phyloP scores from a whole-genome alignment of 2,797 vertebrate species.

The Tenualosa thibaudeaui region DNA sequence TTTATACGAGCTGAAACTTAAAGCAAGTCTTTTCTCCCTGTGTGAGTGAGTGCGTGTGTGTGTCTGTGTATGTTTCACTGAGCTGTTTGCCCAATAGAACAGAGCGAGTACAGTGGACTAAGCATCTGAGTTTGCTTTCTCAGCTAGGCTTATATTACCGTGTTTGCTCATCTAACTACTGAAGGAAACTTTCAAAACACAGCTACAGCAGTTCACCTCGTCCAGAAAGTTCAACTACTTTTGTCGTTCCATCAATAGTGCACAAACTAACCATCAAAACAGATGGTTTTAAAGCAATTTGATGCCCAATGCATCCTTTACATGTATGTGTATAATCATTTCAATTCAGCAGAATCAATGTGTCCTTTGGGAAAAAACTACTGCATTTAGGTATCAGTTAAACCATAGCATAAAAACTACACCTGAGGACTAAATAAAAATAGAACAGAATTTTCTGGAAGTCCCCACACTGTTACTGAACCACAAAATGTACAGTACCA shows the following conservation, averaged over 20 bases:
- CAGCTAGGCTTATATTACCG: slow-evolving; percentile 27
- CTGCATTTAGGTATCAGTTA: slow-evolving; percentile 74
- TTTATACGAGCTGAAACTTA: slow-evolving; percentile 59
- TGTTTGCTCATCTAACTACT: slow-evolving; percentile 68
- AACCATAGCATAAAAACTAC: slow-evolving; percentile 74
- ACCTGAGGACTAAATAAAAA: slow-evolving; percentile 59
- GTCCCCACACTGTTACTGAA: slow-evolving; percentile 53
- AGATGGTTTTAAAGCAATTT: slow-evolving; percentile 73
- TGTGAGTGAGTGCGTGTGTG: not conserved
- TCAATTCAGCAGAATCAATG: slow-evolving; percentile 74
- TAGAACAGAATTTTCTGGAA: slow-evolving; percentile 32
- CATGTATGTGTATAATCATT: slow-evolving; percentile 58
- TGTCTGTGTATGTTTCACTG: not conserved
- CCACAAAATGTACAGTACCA: slow-evolving; percentile 56
- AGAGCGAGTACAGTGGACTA: not conserved
- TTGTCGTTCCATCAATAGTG: slow-evolving; percentile 78
- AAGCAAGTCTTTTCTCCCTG: slow-evolving; percentile 75
- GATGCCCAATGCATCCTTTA: slow-evolving; percentile 60
- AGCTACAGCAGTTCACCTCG: slow-evolving; percentile 72
- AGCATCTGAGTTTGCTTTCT: slow-evolving; percentile 33
- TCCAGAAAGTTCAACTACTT: slow-evolving; percentile 70
- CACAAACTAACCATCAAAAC: slow-evolving; percentile 76
- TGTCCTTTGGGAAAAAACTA: slow-evolving; percentile 58
- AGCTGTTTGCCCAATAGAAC: slow-evolving; percentile 39
- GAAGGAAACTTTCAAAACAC: slow-evolving; percentile 68